Evolutionary conservation across 1,140 invertebrate genomes (phyloP).

Genomic region (Proctacanthus coquilletti): DNA sequence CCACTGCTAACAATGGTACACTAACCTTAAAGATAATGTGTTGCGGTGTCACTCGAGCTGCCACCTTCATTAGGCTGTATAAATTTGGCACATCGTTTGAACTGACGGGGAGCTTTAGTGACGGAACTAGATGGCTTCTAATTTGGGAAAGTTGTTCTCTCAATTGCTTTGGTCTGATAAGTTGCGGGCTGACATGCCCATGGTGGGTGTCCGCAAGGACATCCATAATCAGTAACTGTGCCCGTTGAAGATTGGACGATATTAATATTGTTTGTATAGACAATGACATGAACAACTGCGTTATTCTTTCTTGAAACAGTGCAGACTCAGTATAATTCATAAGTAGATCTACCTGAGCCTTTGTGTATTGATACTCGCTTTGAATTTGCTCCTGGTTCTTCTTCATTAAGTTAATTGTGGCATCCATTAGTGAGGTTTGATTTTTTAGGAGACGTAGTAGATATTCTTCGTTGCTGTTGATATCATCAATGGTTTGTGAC

Average conservation of each 20-base stretch:
- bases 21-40: not conserved
- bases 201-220: not conserved
- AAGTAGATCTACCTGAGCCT: not conserved
- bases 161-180: not conserved
- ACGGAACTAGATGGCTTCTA: not conserved
- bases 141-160: not conserved
- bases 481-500: not conserved
- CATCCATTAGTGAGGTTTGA: not conserved
- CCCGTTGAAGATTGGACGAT: not conserved
- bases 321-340: not conserved
- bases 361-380: not conserved
- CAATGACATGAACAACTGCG: not conserved
- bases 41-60: not conserved
- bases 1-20: not conserved
- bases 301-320: not conserved
- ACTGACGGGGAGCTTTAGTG: not conserved
- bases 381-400: not conserved
- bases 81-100: not conserved
- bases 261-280: not conserved
- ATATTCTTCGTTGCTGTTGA: not conserved
- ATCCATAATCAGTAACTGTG: not conserved
- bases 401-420: not conserved
- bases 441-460: not conserved
- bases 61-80: not conserved
- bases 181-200: not conserved